Conservation (phyloP, 2,113 vertebrate genomes). For the Nansenia antarctica region DNA sequence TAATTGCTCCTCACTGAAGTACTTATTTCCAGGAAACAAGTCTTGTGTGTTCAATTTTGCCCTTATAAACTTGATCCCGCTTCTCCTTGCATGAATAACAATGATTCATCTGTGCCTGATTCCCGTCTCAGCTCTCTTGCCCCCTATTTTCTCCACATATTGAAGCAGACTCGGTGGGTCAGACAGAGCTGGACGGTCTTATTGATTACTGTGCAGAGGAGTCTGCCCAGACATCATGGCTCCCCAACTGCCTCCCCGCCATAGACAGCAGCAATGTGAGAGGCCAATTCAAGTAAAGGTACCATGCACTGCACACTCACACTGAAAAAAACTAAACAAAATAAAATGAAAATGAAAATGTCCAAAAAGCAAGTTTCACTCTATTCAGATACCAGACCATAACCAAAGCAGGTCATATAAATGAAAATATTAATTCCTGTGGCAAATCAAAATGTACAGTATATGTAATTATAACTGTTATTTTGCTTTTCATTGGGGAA, state of each 20-base stretch:
- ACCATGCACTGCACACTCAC: background rate
- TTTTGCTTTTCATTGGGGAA: too few species aligned
- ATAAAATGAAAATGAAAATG: too few species aligned
- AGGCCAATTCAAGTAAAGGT: slow-evolving; percentile 47
- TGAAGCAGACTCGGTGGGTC: slow-evolving; percentile 33
- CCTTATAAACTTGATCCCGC: slow-evolving; percentile 29
- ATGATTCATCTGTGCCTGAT: slow-evolving; percentile 51
- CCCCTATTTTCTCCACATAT: background rate
- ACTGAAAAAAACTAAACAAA: background rate
- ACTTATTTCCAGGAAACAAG: slow-evolving; percentile 28
- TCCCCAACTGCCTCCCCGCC: slow-evolving; percentile 20
- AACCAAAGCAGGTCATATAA: too few species aligned
- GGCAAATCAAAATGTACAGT: too few species aligned
- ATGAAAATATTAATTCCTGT: too few species aligned
- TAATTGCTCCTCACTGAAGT: background rate
- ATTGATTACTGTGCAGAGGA: slow-evolving; percentile 51
- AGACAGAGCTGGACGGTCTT: slow-evolving; percentile 40
- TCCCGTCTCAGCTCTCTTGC: slow-evolving; percentile 18
- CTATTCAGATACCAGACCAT: too few species aligned
- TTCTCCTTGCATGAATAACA: slow-evolving; percentile 48
- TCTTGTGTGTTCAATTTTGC: slow-evolving; percentile 24
- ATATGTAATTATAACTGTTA: too few species aligned
- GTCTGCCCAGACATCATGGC: slow-evolving; percentile 41
- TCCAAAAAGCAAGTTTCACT: too few species aligned
- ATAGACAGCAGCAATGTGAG: slow-evolving; percentile 33